Evolutionary conservation across 30 jellyfish, hydroid and myxozoan genomes (phyloP).

Genomic region (Aurelia aurita): DNA sequence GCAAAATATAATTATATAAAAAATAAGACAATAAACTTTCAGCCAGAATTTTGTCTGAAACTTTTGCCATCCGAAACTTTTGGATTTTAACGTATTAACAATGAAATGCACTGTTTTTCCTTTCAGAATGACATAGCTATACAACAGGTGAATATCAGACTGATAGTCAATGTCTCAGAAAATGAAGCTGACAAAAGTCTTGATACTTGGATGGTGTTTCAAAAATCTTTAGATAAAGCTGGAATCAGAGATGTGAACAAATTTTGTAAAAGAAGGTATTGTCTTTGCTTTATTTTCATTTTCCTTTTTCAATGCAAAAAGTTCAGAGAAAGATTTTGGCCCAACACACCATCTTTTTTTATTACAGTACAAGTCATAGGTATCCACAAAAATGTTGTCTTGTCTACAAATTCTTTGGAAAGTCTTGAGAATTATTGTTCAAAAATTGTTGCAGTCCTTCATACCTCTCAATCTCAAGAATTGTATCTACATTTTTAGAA

Average conservation of each 20-base stretch:
- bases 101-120: neutral
- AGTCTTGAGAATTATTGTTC: too few relatives aligned
- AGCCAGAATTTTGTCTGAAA: neutral
- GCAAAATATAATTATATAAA: too few relatives aligned
- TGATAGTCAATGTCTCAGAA: slow-evolving; percentile 23
- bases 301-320: neutral
- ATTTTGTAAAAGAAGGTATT: slow-evolving; percentile 21
- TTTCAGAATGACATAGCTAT: slow-evolving; percentile 30
- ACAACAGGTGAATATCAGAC: slow-evolving; percentile 15
- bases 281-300: neutral
- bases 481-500: too few relatives aligned
- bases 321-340: too few relatives aligned
- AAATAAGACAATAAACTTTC: neutral
- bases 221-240: slow-evolving; percentile 18
- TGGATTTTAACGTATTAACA: neutral
- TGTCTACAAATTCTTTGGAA: too few relatives aligned
- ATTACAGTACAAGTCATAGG: too few relatives aligned
- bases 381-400: too few relatives aligned
- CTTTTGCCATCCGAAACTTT: neutral
- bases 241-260: slow-evolving; percentile 29
- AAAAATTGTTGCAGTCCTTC: too few relatives aligned
- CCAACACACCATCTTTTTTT: too few relatives aligned
- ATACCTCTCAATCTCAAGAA: too few relatives aligned
- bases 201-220: slow-evolving; percentile 50
- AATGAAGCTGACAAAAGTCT: slow-evolving; percentile 23